Base-by-base conservation (phyloP, 1,140 invertebrate species). In the Colletes gigas region DNA sequence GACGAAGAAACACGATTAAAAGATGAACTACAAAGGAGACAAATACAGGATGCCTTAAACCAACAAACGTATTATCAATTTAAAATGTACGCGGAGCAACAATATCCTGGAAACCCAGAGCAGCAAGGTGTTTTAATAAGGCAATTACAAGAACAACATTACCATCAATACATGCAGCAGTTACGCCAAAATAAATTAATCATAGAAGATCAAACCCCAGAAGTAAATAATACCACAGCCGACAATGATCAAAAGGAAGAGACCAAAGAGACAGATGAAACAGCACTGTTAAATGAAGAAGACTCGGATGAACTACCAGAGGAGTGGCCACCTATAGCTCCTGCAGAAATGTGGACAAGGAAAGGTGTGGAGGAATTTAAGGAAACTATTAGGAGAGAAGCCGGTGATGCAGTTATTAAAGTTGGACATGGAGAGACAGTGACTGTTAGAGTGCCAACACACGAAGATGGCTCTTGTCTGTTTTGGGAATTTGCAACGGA, bases 401-500 rank as follows among this genome's bases (percentile, higher is more conserved):
- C 98, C 88, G 97, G 98, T 41, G 98, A 99, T 92, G 97, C 98
- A 1, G 96, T 98, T n/a, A 97, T 99, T 78, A 97, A 97, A 90
- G 97, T 99, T 66, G 98, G 98, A 0, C 99, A 99, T 92, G 99
- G 99, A 12, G 99, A 99, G 94, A 99, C 97, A 8, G 97, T 99
- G 8, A 99, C 99, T 54, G 98, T 99, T 1, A 94, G 99, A 74
- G 99, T 99, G 41, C 99, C 99, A 17, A 99, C 99, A 0, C 98
- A 99, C 92, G 95, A 97, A 84, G 97, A 98, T 89, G 99, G 99
- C 0, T 96, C 96, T 1, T 97, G 97, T 89, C 93, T 99, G n/a
- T 99, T 98, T 92, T 99, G 99, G 99, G 99, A 99, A 94, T 99
- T 99, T 93, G 98, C 98, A 10, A 99, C 99, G 0, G 99, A 99